These are phyloP conservation scores for Oreohelix idahoensis DNA, from an alignment of 1,140 invertebrate species.

Conservation along the genomic window DNA sequence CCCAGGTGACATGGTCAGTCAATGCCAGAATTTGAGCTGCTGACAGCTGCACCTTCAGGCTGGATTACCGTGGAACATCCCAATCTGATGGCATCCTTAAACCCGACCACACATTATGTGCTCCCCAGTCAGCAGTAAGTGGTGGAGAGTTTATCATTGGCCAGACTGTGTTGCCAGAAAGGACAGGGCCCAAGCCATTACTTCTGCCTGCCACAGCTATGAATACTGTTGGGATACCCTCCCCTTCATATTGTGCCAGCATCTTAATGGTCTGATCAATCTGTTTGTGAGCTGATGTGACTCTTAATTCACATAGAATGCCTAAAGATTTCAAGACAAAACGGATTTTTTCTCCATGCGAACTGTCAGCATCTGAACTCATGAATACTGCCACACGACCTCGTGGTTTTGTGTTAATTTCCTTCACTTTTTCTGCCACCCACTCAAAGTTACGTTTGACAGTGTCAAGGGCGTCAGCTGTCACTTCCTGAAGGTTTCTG, in stretches of 20 bases:
- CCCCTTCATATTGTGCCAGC: conserved; percentile 85
- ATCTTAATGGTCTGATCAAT: conserved; percentile 89
- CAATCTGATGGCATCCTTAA: conserved; percentile 92
- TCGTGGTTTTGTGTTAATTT: too few species aligned
- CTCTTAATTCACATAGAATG: conserved; percentile 83
- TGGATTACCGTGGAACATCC: conserved; percentile 94
- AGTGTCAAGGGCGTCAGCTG: too few species aligned
- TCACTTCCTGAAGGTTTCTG: conserved; percentile 91
- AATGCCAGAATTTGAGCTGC: conserved; percentile 96
- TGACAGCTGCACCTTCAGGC: conserved; percentile 90
- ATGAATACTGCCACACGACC: too few species aligned
- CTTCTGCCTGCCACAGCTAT: too few species aligned
- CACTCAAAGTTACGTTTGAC: too few species aligned
- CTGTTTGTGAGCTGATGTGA: conserved; percentile 94
- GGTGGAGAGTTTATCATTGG: too few species aligned
- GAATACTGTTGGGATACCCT: conserved; percentile 86
- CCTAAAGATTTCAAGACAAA: conserved; percentile 77
- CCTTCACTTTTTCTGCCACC: too few species aligned
- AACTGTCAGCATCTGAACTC: too few species aligned
- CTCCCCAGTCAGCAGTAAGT: conserved; percentile 78
- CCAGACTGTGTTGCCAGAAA: too few species aligned
- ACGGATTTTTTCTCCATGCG: conserved; percentile 87
- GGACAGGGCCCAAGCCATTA: too few species aligned
- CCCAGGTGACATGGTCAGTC: conserved; percentile 89
- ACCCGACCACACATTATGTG: conserved; percentile 94